Evolutionary conservation across 2,888 invertebrate species (phyloP), one percentile per base, ranked within the genome.

Genomic region (Xestia c-nigrum): DNA sequence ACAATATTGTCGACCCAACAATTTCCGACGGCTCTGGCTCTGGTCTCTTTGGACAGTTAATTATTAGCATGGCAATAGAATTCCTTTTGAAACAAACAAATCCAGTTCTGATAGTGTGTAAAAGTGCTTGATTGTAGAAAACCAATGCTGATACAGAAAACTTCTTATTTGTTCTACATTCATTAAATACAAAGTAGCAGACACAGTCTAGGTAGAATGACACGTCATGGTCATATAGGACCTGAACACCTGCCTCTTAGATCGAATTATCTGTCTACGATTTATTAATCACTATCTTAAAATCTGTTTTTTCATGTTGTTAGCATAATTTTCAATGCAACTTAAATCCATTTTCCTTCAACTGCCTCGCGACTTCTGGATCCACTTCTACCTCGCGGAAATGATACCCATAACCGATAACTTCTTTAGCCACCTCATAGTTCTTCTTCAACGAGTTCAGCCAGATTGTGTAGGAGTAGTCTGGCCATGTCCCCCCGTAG

Each of bases 401-500:
- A 74, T 97, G 95, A 90, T 98, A 98, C 5, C 98, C 98, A 72
- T 97, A 94, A 12, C 96, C 94, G 74, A 97, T 94, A 92, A 98
- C 94, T 91, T 98, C 98, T 90, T 97, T 97, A 1, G 97, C 96
- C 66, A 98, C 96, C 55, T 91, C 92, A 21, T 96, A 95, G 73
- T 97, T 97, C 74, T 97, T 97, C 81, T 95, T 96, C 59, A 98
- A 94, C 6, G 97, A 97, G 59, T 97, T 97, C 64, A 98, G 93
- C 98, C 98, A 98, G 75, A 97, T 97, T n/a, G 97, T 97, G 89
- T 98, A 98, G 0, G 97, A 97, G 88, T 98, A 97, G 88, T 98
- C 98, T 0, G 98, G 98, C 93, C 98, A 97, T 16, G 97, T 90
- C 0, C 98, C 98, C 0, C 98, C 98, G 88, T 98, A 98, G 72